Percentiles rank a stretch among this genome's conserved stretches.
phyloP scores from a whole-genome alignment of 2,888 invertebrate genomes.

The Tetheella fluctuosa region DNA sequence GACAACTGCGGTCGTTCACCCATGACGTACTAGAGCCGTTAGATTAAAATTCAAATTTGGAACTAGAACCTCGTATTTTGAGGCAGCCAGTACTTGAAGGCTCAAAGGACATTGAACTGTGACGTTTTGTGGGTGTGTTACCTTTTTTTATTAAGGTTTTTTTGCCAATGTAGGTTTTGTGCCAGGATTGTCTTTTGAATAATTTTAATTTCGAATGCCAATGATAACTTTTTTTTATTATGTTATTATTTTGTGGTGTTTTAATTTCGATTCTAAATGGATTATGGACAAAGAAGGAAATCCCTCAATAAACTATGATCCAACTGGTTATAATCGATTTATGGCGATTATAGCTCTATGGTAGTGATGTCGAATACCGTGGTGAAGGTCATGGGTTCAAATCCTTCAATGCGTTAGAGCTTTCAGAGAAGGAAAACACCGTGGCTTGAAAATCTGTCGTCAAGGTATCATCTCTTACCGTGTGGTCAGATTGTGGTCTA shows the following conservation, averaged over 20 bases:
- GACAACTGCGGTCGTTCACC: conserved; percentile 70
- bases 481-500: no score
- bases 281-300: background rate
- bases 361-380: no score
- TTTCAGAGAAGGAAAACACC: no score
- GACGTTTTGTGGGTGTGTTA: conserved; percentile 51
- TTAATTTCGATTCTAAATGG: background rate
- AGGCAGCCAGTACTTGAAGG: conserved; percentile 32
- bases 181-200: background rate
- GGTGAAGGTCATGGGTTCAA: no score
- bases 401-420: no score
- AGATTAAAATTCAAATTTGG: conserved; percentile 78
- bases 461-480: no score
- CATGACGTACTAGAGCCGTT: conserved; percentile 66
- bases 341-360: no score
- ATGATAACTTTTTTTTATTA: no score
- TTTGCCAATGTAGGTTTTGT: conserved; percentile 26
- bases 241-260: no score
- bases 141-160: conserved; percentile 30
- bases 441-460: no score
- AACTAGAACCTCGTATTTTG: conserved; percentile 56
- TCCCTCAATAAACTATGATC: background rate
- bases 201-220: background rate
- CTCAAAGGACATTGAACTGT: conserved; percentile 40
- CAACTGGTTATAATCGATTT: no score